A percentile compares a stretch with the other conserved stretches of the same genome.
These are phyloP conservation scores for Imbricaverruca yamaguchii DNA, from an alignment of 2,888 invertebrate species.

Conservation along the genomic window DNA sequence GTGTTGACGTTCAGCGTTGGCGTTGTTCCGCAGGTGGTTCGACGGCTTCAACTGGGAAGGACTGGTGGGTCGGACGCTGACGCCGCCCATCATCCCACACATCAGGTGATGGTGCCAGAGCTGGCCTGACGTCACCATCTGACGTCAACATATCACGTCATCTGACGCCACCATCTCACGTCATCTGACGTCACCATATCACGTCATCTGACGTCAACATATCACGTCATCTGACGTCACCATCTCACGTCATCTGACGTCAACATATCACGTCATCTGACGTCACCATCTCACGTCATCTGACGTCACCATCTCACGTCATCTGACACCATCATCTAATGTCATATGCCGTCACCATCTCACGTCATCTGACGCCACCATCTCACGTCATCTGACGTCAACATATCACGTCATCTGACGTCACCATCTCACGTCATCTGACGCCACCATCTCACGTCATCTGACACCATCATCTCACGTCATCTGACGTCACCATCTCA, in stretches of 20 bases:
- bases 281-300: too few species aligned
- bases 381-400: not conserved
- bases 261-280: not conserved
- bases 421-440: too few species aligned
- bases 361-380: not conserved
- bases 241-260: not conserved
- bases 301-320: not conserved
- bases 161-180: not conserved
- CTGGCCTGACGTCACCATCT: too few species aligned
- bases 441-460: not conserved
- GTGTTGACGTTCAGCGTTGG: not conserved
- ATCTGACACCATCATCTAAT: not conserved
- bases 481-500: not conserved
- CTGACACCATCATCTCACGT: too few species aligned
- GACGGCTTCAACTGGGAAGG: constrained; percentile 83
- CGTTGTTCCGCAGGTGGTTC: constrained; percentile 66
- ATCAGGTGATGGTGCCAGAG: constrained; percentile 35
- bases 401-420: not conserved
- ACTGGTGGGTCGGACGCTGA: constrained; percentile 56
- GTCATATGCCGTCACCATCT: not conserved
- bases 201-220: not conserved
- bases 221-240: not conserved
- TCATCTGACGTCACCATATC: not conserved
- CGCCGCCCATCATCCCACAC: constrained; percentile 62
- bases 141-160: not conserved